Conservation (phyloP, 2,113 vertebrate genomes). For the Phalacrocorax pelagicus region DNA sequence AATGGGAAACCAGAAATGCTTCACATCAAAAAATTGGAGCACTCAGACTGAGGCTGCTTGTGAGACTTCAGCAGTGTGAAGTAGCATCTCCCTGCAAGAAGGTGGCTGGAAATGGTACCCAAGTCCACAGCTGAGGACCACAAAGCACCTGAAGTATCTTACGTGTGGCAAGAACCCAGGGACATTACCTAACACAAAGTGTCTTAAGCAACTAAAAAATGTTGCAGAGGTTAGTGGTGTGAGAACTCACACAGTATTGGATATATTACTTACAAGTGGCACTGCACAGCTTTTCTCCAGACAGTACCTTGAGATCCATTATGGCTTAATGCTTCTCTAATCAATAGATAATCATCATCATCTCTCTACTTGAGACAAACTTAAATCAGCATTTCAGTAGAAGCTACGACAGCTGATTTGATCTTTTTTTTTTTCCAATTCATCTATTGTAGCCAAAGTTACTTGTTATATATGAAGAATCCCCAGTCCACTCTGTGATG, state of each 20-base stretch:
- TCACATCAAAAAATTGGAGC: neutral
- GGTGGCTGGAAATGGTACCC: neutral
- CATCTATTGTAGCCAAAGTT: neutral
- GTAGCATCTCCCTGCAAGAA: neutral
- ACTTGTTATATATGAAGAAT: neutral
- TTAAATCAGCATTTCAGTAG: neutral
- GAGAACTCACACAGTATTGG: neutral
- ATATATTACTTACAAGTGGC: neutral
- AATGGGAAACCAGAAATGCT: neutral
- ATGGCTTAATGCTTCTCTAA: neutral
- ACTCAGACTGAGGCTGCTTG: neutral
- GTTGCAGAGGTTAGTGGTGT: neutral
- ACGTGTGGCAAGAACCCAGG: neutral
- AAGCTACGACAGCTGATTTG: neutral
- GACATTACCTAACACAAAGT: neutral
- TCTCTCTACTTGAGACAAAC: neutral
- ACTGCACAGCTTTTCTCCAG: neutral
- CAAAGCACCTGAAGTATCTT: neutral
- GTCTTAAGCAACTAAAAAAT: neutral
- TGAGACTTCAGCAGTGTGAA: neutral
- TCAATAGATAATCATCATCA: neutral
- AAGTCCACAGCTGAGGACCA: neutral
- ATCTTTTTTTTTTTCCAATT: neutral
- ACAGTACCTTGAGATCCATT: neutral
- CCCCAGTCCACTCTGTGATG: neutral